phyloP scores from a whole-genome alignment of 2,888 invertebrate genomes.

The Elysia crispata region DNA sequence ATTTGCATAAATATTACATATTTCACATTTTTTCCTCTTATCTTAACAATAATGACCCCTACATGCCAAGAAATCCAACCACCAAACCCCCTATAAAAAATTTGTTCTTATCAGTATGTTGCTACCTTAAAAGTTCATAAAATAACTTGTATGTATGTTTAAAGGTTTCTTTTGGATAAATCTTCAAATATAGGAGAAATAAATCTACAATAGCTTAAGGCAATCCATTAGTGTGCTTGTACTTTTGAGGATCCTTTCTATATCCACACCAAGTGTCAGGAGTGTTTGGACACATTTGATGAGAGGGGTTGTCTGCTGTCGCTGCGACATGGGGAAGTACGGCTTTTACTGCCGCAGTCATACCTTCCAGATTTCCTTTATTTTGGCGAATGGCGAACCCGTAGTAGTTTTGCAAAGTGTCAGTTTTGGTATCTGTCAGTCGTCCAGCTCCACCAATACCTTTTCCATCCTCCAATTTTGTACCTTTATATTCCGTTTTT shows the following conservation, averaged over 20 bases:
- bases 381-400: background rate
- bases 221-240: background rate
- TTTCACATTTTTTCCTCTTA: too few relatives aligned
- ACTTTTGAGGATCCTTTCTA: background rate
- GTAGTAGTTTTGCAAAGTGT: background rate
- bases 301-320: background rate
- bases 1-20: too few relatives aligned
- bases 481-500: slow-evolving; percentile 1
- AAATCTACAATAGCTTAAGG: background rate
- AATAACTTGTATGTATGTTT: too few relatives aligned
- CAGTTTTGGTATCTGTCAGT: slow-evolving; percentile 20
- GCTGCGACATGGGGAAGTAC: background rate
- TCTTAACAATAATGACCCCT: too few relatives aligned
- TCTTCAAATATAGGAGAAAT: background rate
- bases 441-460: slow-evolving; percentile 15
- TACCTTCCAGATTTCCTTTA: background rate
- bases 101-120: too few relatives aligned
- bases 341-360: background rate
- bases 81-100: too few relatives aligned
- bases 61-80: too few relatives aligned
- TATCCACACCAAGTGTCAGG: background rate
- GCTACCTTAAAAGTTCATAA: too few relatives aligned
- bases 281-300: background rate
- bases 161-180: background rate
- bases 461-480: slow-evolving; percentile 35